Percentiles rank a stretch among this genome's conserved stretches.
phyloP scores from a whole-genome alignment of 64 coral and sea anemone genomes.

The Stichodactyla helianthus region DNA sequence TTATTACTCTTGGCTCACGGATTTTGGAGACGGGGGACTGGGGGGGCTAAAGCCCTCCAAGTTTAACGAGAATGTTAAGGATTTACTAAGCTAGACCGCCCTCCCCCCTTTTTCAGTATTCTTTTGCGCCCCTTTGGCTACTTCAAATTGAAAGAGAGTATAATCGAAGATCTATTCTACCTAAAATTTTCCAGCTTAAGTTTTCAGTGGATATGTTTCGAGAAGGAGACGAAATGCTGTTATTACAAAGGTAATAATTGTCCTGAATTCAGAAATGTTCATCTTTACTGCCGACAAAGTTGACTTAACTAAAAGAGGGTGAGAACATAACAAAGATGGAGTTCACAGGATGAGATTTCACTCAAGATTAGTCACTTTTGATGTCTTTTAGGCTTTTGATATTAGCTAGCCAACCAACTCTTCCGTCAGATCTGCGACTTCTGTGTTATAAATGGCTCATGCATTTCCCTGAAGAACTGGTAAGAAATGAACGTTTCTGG shows the following conservation, averaged over 20 bases:
- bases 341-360: not conserved
- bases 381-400: constrained; percentile 39
- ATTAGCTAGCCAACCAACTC: constrained; percentile 48
- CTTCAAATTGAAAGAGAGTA: not conserved
- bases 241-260: constrained; percentile 69
- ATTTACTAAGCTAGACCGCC: not conserved
- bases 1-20: not conserved
- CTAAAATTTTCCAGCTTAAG: constrained; percentile 46
- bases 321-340: no score
- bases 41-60: no score
- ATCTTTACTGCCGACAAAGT: no score
- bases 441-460: constrained; percentile 75
- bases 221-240: constrained; percentile 69
- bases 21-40: no score
- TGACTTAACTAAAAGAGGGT: no score
- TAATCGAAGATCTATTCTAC: not conserved
- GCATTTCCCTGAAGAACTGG: constrained; percentile 56
- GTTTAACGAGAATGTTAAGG: no score
- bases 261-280: no score
- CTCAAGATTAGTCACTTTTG: not conserved
- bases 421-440: constrained; percentile 45
- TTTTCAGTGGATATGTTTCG: constrained; percentile 88
- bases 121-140: no score
- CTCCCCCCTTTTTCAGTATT: no score
- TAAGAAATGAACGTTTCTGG: not conserved